These are phyloP conservation scores for Schizotus pectinicornis DNA, from an alignment of 2,888 invertebrate species.

Conservation along the genomic window DNA sequence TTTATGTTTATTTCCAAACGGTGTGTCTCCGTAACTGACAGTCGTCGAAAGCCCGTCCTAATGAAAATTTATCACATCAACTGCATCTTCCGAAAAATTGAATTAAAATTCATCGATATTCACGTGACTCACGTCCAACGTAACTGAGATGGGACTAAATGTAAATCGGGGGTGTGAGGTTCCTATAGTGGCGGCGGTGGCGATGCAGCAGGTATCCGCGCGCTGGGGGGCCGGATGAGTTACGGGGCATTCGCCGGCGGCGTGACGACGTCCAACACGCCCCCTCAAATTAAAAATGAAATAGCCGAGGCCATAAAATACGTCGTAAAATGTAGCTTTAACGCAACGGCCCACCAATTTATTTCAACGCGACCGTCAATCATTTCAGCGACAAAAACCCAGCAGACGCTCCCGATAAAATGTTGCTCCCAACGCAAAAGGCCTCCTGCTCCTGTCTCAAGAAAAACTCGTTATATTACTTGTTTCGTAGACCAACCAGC, in stretches of 20 bases:
- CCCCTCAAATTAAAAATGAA: constrained; percentile 34
- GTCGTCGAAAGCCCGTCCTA: background rate
- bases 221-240: constrained; percentile 27
- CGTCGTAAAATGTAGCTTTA: constrained; percentile 29
- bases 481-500: too few species aligned
- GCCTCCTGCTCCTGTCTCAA: too few species aligned
- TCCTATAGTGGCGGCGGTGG: background rate
- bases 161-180: too few species aligned
- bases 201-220: constrained; percentile 5
- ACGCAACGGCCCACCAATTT: constrained; percentile 20
- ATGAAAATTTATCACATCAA: constrained; percentile 5
- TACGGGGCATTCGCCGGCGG: constrained; percentile 28
- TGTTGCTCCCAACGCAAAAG: too few species aligned
- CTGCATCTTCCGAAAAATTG: too few species aligned
- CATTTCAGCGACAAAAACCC: too few species aligned
- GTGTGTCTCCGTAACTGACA: background rate
- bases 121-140: too few species aligned
- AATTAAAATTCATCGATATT: too few species aligned
- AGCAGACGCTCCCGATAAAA: too few species aligned
- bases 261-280: constrained; percentile 33
- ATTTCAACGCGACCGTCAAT: constrained; percentile 5
- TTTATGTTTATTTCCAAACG: constrained; percentile 16
- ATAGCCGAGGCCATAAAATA: constrained; percentile 30
- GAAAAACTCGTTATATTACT: too few species aligned
- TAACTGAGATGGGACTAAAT: too few species aligned